phyloP scores from a whole-genome alignment of 2,888 invertebrate genomes.

The Adelognathus sp. region DNA sequence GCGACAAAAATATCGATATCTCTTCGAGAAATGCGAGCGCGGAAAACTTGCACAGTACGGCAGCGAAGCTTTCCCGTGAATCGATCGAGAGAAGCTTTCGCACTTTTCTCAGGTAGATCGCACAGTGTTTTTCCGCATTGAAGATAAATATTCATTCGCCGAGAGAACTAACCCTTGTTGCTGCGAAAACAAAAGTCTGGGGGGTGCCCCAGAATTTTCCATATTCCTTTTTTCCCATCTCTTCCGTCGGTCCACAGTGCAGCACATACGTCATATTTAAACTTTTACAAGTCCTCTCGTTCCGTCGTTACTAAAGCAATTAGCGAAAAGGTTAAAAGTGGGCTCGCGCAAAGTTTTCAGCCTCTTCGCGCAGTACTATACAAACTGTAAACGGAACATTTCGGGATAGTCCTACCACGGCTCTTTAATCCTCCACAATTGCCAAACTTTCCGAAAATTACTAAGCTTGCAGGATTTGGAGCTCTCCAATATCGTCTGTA shows the following conservation, averaged over 20 bases:
- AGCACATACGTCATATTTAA: neutral
- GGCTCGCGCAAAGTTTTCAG: neutral
- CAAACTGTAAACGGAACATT: neutral
- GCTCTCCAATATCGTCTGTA: no score
- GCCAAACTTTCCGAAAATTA: neutral
- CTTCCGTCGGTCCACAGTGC: neutral
- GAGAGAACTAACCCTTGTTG: neutral
- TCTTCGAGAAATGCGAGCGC: neutral
- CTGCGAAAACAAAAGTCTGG: neutral
- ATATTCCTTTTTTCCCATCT: neutral
- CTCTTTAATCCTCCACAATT: neutral
- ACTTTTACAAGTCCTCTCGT: neutral
- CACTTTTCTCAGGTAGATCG: conserved; percentile 4
- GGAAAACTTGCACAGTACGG: neutral
- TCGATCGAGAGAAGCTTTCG: neutral
- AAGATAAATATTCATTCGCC: conserved; percentile 13
- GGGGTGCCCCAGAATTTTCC: neutral
- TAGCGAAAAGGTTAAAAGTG: neutral
- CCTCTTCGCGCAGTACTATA: neutral
- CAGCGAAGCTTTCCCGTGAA: neutral
- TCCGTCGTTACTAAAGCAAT: neutral
- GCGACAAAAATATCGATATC: conserved; percentile 15
- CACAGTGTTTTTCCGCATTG: neutral
- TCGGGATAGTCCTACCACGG: neutral
- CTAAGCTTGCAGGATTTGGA: no score